Conservation (phyloP, 2,797 vertebrate genomes). For the Sarcophilus harrisii region DNA sequence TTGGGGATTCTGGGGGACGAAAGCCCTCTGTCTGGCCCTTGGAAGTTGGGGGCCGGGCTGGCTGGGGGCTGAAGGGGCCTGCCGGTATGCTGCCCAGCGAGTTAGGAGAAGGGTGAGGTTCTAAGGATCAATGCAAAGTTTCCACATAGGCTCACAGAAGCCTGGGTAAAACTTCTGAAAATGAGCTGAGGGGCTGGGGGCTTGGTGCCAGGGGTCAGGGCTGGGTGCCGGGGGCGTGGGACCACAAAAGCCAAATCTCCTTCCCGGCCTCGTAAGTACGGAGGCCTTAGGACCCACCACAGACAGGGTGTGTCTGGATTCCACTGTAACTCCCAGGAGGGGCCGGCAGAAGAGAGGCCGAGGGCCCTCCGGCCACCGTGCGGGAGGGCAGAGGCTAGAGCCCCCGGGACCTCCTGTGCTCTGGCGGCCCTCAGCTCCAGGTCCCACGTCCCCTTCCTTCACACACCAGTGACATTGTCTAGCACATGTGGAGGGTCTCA, state of each 20-base stretch:
- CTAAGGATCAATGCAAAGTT: too few relatives aligned
- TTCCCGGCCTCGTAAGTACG: background rate
- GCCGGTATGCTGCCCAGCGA: background rate
- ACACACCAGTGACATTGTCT: background rate
- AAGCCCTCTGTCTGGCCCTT: background rate
- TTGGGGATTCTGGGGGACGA: background rate
- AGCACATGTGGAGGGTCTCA: background rate
- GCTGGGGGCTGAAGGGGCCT: rapidly evolving
- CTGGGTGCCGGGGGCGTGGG: background rate
- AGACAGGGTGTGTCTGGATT: too few relatives aligned
- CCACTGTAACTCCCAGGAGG: too few relatives aligned
- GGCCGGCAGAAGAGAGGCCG: too few relatives aligned
- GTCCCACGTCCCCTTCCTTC: background rate
- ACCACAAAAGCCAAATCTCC: background rate
- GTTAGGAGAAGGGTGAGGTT: background rate
- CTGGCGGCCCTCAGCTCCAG: too few relatives aligned
- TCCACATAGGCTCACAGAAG: too few relatives aligned
- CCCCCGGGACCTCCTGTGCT: too few relatives aligned
- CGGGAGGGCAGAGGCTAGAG: too few relatives aligned
- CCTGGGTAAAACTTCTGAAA: background rate
- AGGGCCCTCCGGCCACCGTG: too few relatives aligned
- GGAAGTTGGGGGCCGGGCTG: background rate
- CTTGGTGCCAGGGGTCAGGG: background rate
- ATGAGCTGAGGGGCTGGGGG: background rate
- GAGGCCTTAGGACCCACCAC: background rate